Base-by-base conservation (phyloP, 2,888 invertebrate genomes). In the Kryphioiulus occultus region DNA sequence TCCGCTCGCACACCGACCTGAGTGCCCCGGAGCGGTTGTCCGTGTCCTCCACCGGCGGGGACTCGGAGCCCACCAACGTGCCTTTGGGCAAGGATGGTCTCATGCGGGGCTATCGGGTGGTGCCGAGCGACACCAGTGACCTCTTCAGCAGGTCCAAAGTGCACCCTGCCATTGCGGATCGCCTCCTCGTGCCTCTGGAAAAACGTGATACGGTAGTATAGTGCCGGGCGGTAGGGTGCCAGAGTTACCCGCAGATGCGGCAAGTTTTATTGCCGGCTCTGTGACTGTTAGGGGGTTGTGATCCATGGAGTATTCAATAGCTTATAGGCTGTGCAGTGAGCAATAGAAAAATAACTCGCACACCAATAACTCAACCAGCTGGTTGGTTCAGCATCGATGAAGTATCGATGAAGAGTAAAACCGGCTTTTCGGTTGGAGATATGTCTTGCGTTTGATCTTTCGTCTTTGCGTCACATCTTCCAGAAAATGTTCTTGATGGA, bases 41-140 rank as follows among this genome's bases (percentile, higher is more conserved):
- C 3, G 22, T 59, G 59, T 59, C 59, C 59, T 59, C 59, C 2
- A 22, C 59, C 4, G 59, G 59, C 3, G 59, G 59, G 59, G 59
- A 59, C 59, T 59, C 59, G n/a, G 59, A 59, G 59, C 59, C 59
- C 22, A 59, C 59, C 59, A 59, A 59, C 59, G 59, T 59, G 59
- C 59, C 59, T 59, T 59, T 59, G 59, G 59, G 59, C 59, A 59
- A 59, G 22, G 59, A 59, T n/a, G 59, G 59, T 15, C 59, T 59
- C 4, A n/a, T 59, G 59, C 59, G 59, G 59, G 59, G 59, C 15
- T 59, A 59, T n/a, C 19, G 59, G n/a, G 59, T 15, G 7, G 9
- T 59, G n/a, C 59, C 59, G 59, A 59, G 59, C 22, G 59, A 59
- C 22, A 22, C 59, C 22, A 22, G 59, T 59, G 59, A 59, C 59